Evolutionary conservation across 1,140 invertebrate species (phyloP).

Genomic region (Steinernema feltiae): DNA sequence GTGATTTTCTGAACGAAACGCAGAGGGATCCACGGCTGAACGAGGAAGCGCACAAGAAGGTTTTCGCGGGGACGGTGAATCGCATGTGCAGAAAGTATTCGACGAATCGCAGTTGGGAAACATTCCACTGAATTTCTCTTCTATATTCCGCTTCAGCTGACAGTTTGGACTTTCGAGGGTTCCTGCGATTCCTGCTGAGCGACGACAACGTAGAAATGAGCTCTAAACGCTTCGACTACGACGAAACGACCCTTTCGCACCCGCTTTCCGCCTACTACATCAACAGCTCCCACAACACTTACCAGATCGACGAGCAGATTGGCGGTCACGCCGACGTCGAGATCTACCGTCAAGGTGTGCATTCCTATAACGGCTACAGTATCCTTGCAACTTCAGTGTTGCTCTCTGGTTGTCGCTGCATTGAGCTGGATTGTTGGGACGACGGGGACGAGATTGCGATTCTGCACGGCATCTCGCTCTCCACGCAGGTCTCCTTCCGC

Average conservation of each 20-base stretch:
- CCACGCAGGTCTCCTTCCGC: slow-evolving; percentile 47
- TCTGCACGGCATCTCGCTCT: neutral
- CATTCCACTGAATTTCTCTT: slow-evolving; percentile 67
- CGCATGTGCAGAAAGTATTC: slow-evolving; percentile 72
- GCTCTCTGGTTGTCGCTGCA: slow-evolving; percentile 84
- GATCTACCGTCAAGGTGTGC: neutral
- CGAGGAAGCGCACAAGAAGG: slow-evolving; percentile 83
- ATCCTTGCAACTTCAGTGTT: slow-evolving; percentile 62
- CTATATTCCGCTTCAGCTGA: slow-evolving; percentile 67
- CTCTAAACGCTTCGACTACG: slow-evolving; percentile 77
- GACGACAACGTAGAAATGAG: slow-evolving; percentile 97
- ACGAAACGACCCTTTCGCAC: slow-evolving; percentile 94
- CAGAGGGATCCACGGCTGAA: slow-evolving; percentile 93
- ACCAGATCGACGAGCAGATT: slow-evolving; percentile 59
- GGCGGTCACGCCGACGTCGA: neutral
- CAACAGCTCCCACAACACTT: slow-evolving; percentile 97
- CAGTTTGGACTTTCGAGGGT: slow-evolving; percentile 83
- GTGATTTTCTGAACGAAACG: slow-evolving; percentile 62
- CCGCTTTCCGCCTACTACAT: slow-evolving; percentile 94
- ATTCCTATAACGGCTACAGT: neutral
- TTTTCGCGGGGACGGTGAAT: slow-evolving; percentile 63
- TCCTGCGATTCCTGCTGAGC: slow-evolving; percentile 70
- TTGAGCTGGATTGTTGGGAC: slow-evolving; percentile 97
- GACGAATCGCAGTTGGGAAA: slow-evolving; percentile 45
- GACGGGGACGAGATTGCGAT: slow-evolving; percentile 88